These are phyloP conservation scores for Callipepla californica DNA, from an alignment of 2,113 vertebrate species.

Conservation along the genomic window DNA sequence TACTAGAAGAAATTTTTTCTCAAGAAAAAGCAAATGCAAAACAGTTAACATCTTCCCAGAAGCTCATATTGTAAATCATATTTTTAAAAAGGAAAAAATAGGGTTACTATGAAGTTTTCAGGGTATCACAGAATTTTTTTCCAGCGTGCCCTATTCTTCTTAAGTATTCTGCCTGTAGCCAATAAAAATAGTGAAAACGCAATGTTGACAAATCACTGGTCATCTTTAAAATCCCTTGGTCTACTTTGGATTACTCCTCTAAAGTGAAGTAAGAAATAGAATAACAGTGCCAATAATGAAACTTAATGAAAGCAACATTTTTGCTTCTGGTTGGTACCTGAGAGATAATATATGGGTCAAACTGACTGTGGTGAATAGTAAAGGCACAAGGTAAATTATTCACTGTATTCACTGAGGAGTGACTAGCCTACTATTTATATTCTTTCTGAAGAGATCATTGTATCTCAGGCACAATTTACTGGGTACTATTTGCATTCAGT, in stretches of 20 bases:
- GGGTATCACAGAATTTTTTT: background rate
- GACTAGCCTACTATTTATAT: conserved; percentile 71
- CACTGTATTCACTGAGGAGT: conserved; percentile 61
- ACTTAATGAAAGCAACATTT: conserved; percentile 36
- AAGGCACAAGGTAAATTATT: conserved; percentile 40
- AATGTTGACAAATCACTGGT: background rate
- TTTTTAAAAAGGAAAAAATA: background rate
- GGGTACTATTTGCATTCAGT: conserved; percentile 54
- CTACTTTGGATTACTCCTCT: background rate
- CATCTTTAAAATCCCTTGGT: background rate
- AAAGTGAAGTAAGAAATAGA: background rate
- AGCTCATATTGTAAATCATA: background rate
- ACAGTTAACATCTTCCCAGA: background rate
- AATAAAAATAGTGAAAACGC: background rate
- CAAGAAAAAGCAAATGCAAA: background rate
- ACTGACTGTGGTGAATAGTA: conserved; percentile 33
- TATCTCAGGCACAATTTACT: conserved; percentile 43
- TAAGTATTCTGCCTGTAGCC: background rate
- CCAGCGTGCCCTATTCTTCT: background rate
- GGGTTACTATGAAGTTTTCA: background rate
- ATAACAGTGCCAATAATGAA: background rate
- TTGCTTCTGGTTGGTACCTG: conserved; percentile 46
- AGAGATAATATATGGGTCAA: conserved; percentile 66
- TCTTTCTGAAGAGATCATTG: conserved; percentile 64
- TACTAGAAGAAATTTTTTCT: background rate